phyloP scores from a whole-genome alignment of 1,140 invertebrate genomes.

The Galleria mellonella region DNA sequence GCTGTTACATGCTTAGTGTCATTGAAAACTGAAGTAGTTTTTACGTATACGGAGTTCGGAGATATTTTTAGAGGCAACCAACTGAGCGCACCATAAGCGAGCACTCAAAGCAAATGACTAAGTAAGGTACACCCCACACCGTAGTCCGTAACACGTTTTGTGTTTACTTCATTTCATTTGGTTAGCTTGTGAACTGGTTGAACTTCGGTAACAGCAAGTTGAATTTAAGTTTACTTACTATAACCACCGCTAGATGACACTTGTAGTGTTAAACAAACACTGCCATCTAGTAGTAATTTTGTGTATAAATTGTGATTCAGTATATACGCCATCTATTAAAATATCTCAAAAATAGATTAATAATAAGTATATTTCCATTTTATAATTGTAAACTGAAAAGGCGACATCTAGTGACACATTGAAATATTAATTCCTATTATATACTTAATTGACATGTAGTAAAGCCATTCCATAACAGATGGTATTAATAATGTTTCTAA shows the following conservation, averaged over 20 bases:
- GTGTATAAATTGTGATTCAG: no score
- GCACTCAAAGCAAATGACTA: not conserved
- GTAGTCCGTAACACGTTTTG: no score
- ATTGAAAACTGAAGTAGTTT: constrained; percentile 24
- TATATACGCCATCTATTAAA: no score
- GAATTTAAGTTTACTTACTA: not conserved
- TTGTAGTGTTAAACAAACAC: not conserved
- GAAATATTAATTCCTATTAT: no score
- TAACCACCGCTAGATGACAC: not conserved
- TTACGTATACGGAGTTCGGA: constrained; percentile 16
- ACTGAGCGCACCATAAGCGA: not conserved
- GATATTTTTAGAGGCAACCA: constrained; percentile 32
- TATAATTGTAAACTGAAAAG: no score
- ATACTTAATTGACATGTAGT: not conserved
- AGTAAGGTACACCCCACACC: not conserved
- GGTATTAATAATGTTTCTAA: not conserved
- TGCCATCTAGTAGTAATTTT: not conserved
- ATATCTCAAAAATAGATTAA: no score
- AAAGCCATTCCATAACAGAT: not conserved
- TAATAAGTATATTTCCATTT: no score
- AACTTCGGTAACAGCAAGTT: not conserved
- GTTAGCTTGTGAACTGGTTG: not conserved
- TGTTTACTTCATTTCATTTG: not conserved
- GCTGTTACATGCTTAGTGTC: constrained; percentile 25
- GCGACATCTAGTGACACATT: no score